Base-by-base conservation (phyloP, 2,888 invertebrate species). In the Microplitis deprimator region DNA sequence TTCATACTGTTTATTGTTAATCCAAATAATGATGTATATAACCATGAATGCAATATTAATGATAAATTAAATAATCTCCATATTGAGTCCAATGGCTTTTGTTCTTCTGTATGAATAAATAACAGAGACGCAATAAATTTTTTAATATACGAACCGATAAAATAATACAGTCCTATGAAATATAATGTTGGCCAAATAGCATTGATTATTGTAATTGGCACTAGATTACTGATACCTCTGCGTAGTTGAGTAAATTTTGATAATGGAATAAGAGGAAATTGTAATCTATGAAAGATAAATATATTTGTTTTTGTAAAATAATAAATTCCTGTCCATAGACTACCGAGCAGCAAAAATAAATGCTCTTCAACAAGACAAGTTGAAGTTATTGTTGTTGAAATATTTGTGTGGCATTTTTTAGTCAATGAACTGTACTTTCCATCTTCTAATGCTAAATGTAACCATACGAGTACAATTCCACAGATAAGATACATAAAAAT, bases 241-340 rank as follows among this genome's bases (percentile, higher is more conserved):
- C 94, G 93, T 17, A 95, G 91, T 84, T 94, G 93, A 5, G 93
- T 91, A 81, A 94, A 92, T 86, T 94, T 95, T 65, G 92, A 92
- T 87, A 94, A 93, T 79, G 94, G 93, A 16, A 95, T 91, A n/a
- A 94, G 92, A 7, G 95, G 93, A 86, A 95, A 96, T 39, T 92
- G 90, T 0, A 95, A 90, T 80, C 92, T 90, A 79, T 92, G 91
- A 8, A 90, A 87, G 29, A 92, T 91, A 69, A 92, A 91, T 61
- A 93, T 90, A 82, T 92, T 92, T 8, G 92, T 91, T 83, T 91
- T 92, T 1, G 92, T 79, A 82, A 93, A 94, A 83, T 92, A 92
- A 81, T 92, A 92, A 17, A 92, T 85, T 50, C 95, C 95, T 81
- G 93, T 93, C 92, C 93, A 83, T 7, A 83, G 90, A 16, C 95